A percentile compares a stretch with the other conserved stretches of the same genome.
phyloP scores from a whole-genome alignment of 2,797 vertebrate genomes.

The Microhierax caerulescens region DNA sequence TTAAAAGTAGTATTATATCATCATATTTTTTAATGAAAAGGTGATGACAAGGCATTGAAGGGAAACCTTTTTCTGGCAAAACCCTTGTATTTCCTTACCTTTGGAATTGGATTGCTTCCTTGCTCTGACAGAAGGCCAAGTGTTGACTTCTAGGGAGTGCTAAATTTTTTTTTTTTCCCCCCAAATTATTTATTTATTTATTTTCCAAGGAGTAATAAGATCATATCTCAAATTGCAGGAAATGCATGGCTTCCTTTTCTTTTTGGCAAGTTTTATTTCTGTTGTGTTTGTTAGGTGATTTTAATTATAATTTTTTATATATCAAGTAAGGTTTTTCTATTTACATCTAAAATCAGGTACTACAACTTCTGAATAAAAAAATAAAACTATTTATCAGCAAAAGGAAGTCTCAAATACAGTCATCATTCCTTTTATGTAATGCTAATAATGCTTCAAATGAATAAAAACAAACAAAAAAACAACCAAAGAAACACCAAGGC shows the following conservation, averaged over 20 bases:
- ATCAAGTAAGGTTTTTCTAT: not conserved
- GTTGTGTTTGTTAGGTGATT: not conserved
- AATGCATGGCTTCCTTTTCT: not conserved
- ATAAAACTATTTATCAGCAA: not conserved
- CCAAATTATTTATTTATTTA: too few relatives aligned
- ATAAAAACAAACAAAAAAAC: not conserved
- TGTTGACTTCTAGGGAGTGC: not conserved
- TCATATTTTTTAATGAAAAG: not conserved
- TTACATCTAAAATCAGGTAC: not conserved
- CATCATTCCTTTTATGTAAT: not conserved
- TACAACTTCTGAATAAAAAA: not conserved
- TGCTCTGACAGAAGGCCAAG: not conserved
- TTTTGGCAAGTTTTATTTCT: not conserved
- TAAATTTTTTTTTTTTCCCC: not conserved
- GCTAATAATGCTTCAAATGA: not conserved
- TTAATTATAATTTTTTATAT: not conserved
- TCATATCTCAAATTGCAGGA: not conserved
- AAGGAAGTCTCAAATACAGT: not conserved
- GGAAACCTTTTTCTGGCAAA: not conserved
- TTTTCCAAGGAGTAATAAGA: not conserved
- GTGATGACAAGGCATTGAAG: not conserved
- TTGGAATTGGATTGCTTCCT: constrained; percentile 37
- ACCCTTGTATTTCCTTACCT: not conserved
- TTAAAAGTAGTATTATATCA: not conserved
- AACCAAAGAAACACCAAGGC: not conserved